These are phyloP conservation scores for Dryobota labecula DNA, from an alignment of 2,888 invertebrate species.

Conservation along the genomic window DNA sequence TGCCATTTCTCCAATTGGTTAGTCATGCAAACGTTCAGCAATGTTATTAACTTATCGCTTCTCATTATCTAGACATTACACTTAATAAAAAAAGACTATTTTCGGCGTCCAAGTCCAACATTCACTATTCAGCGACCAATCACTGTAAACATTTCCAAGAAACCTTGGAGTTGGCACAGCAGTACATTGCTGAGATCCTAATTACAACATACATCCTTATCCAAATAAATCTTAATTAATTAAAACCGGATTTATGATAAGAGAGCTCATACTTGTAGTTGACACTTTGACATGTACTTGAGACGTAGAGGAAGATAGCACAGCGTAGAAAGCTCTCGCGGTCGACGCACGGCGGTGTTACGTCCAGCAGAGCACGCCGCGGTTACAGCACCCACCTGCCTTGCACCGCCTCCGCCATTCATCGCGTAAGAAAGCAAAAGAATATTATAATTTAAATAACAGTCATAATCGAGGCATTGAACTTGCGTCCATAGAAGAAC, in stretches of 20 bases:
- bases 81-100: slow-evolving; percentile 48
- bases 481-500: slow-evolving; percentile 83
- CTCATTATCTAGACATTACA: slow-evolving; percentile 70
- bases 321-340: slow-evolving; percentile 64
- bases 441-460: slow-evolving; percentile 86
- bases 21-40: slow-evolving; percentile 72
- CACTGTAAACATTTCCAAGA: slow-evolving; percentile 62
- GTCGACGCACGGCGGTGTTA: slow-evolving; percentile 40
- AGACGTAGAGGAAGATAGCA: slow-evolving; percentile 60
- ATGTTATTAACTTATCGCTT: slow-evolving; percentile 72
- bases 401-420: slow-evolving; percentile 71
- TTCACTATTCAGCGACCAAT: slow-evolving; percentile 66
- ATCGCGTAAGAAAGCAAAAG: slow-evolving; percentile 79
- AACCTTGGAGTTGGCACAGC: slow-evolving; percentile 58
- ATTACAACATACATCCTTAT: slow-evolving; percentile 67
- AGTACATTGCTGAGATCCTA: slow-evolving; percentile 59
- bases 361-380: slow-evolving; percentile 65
- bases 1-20: slow-evolving; percentile 74
- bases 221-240: slow-evolving; percentile 73
- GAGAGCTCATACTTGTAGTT: slow-evolving; percentile 62
- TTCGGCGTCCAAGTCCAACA: slow-evolving; percentile 58
- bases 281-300: slow-evolving; percentile 70
- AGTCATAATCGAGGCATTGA: slow-evolving; percentile 89
- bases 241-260: slow-evolving; percentile 72
- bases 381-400: slow-evolving; percentile 80